phyloP scores from a whole-genome alignment of 2,888 invertebrate genomes.

The Dryococelus australis region DNA sequence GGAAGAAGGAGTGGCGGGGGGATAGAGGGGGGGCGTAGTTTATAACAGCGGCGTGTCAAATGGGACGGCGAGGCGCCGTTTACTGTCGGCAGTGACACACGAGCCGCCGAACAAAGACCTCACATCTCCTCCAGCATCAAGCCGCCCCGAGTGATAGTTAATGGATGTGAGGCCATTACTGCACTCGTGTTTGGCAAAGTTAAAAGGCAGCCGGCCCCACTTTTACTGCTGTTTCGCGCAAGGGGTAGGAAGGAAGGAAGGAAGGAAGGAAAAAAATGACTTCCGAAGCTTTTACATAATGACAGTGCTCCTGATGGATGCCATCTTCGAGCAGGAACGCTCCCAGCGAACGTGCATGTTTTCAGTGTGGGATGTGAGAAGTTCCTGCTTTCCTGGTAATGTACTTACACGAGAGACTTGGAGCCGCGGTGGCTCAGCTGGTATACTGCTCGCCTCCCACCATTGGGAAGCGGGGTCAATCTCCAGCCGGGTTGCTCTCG shows the following conservation, averaged over 20 bases:
- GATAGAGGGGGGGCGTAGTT: not conserved
- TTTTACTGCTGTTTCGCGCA: slow-evolving; percentile 1
- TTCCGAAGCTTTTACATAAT: slow-evolving; percentile 2
- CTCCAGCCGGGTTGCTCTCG: no score
- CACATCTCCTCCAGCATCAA: not conserved
- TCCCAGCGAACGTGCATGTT: not conserved
- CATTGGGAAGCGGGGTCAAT: no score
- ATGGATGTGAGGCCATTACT: slow-evolving; percentile 9
- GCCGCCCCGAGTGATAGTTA: not conserved
- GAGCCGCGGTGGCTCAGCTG: no score
- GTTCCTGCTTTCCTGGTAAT: no score
- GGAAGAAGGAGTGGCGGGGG: no score
- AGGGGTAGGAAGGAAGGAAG: not conserved
- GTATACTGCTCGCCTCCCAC: no score
- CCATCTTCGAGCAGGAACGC: not conserved
- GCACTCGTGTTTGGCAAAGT: slow-evolving; percentile 3
- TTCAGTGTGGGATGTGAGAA: not conserved
- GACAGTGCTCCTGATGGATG: not conserved
- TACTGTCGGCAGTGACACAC: not conserved
- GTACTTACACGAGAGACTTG: no score
- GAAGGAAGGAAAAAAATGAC: not conserved
- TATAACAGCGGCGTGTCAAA: not conserved
- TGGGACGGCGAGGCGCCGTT: not conserved
- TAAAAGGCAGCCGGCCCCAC: not conserved
- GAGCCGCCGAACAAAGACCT: not conserved